phyloP scores from a whole-genome alignment of 2,113 vertebrate genomes.

The Indri indri region DNA sequence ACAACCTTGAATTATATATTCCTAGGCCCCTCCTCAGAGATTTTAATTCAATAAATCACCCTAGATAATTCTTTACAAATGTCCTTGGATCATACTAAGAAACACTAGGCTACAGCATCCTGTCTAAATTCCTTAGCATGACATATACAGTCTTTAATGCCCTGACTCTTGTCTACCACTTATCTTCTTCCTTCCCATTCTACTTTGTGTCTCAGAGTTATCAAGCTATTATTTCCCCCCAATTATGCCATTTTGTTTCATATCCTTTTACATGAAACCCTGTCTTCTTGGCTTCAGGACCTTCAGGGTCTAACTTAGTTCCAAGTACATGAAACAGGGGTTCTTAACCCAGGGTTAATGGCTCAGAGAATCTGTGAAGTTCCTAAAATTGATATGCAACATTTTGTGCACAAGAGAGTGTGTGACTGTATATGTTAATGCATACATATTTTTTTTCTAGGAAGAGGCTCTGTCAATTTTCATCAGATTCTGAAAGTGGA shows the following conservation, averaged over 20 bases:
- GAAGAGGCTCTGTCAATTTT: background rate
- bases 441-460: background rate
- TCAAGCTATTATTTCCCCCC: background rate
- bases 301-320: background rate
- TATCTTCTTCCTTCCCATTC: background rate
- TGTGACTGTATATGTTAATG: background rate
- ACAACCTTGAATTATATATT: background rate
- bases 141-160: background rate
- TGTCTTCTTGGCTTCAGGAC: background rate
- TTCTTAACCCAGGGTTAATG: background rate
- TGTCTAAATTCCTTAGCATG: background rate
- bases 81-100: background rate
- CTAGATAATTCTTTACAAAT: background rate
- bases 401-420: background rate
- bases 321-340: background rate
- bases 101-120: background rate
- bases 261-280: background rate
- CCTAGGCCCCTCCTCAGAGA: background rate
- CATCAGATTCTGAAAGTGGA: conserved; percentile 10
- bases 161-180: background rate
- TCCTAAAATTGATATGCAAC: background rate
- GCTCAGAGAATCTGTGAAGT: background rate
- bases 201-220: background rate
- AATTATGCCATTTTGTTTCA: background rate
- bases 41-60: background rate